Evolutionary conservation across 2,797 vertebrate species (phyloP).

Genomic region (Darevskia mixta): DNA sequence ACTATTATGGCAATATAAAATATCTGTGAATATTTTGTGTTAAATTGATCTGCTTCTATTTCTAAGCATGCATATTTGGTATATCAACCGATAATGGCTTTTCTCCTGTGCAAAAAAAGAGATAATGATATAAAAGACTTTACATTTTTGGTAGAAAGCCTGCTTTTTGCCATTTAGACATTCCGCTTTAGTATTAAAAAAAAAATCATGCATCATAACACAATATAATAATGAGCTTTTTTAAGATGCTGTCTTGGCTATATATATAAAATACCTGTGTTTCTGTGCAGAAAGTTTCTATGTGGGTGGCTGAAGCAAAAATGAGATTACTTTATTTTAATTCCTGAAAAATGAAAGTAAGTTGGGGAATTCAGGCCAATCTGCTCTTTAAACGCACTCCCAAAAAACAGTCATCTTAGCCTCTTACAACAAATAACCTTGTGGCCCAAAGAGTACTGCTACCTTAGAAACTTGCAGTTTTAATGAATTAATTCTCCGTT

Average conservation of each 20-base stretch:
- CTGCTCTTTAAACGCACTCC: not conserved
- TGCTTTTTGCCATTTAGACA: constrained; percentile 73
- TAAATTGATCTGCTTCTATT: constrained; percentile 62
- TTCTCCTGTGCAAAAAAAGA: constrained; percentile 35
- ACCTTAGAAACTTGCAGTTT: not conserved
- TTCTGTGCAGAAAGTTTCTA: constrained; percentile 34
- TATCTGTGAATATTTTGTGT: constrained; percentile 56
- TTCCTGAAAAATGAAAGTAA: constrained; percentile 11
- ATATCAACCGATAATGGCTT: constrained; percentile 57
- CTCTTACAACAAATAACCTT: not conserved
- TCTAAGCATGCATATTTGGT: constrained; percentile 58
- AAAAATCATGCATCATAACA: constrained; percentile 72
- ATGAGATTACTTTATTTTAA: constrained; percentile 44
- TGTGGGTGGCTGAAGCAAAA: constrained; percentile 23
- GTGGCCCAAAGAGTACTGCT: not conserved
- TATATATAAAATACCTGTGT: constrained; percentile 42
- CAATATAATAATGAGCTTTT: constrained; percentile 71
- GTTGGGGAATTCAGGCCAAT: not conserved
- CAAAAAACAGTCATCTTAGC: not conserved
- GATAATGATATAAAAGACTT: constrained; percentile 52
- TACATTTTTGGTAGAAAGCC: constrained; percentile 73
- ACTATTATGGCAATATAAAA: constrained; percentile 50
- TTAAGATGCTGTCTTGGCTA: constrained; percentile 63
- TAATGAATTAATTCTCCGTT: not conserved
- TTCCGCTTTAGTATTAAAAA: constrained; percentile 68